Percentiles rank a stretch among this genome's conserved stretches.
Evolutionary conservation across 37 sponge, comb jelly and placozoan genomes (phyloP).

Genomic region (Oscarella lobularis): DNA sequence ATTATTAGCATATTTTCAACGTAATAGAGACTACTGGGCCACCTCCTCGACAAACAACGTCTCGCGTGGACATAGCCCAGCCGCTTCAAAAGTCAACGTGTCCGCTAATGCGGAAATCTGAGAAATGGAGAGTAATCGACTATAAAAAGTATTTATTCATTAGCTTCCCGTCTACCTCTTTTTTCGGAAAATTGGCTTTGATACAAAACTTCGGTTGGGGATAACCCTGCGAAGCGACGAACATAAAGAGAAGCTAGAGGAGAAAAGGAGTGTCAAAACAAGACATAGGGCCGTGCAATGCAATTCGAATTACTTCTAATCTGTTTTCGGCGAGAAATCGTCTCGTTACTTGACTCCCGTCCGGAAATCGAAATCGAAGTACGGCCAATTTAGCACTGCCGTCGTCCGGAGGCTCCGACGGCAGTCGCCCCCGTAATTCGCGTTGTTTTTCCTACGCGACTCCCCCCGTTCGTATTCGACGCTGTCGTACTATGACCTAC

Average conservation of each 20-base stretch:
- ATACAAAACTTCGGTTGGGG: conserved; percentile 27
- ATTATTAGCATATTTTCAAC: too few relatives aligned
- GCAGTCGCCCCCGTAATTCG: conserved; percentile 18
- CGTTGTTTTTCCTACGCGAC: too few relatives aligned
- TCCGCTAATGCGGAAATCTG: conserved; percentile 26
- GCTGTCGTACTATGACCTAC: too few relatives aligned
- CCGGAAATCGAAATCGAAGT: conserved; percentile 50
- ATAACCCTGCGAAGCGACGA: conserved; percentile 45
- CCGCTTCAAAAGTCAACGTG: conserved; percentile 28
- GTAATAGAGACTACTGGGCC: too few relatives aligned
- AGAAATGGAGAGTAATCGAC: background rate
- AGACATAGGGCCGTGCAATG: too few relatives aligned
- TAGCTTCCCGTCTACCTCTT: conserved; percentile 83
- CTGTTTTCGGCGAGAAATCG: conserved; percentile 48
- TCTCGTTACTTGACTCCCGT: conserved; percentile 34
- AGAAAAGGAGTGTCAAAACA: too few relatives aligned
- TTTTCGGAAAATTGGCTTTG: conserved; percentile 39
- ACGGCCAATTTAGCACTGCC: conserved; percentile 23
- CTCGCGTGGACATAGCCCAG: conserved; percentile 50
- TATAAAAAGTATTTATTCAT: too few relatives aligned
- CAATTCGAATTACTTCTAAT: conserved; percentile 26
- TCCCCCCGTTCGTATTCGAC: too few relatives aligned
- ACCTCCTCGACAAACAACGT: background rate
- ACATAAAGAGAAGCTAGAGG: conserved; percentile 33
- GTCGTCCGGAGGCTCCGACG: conserved; percentile 34